These are phyloP conservation scores for Equus przewalskii DNA, from an alignment of 2,113 vertebrate genomes.

Conservation along the genomic window DNA sequence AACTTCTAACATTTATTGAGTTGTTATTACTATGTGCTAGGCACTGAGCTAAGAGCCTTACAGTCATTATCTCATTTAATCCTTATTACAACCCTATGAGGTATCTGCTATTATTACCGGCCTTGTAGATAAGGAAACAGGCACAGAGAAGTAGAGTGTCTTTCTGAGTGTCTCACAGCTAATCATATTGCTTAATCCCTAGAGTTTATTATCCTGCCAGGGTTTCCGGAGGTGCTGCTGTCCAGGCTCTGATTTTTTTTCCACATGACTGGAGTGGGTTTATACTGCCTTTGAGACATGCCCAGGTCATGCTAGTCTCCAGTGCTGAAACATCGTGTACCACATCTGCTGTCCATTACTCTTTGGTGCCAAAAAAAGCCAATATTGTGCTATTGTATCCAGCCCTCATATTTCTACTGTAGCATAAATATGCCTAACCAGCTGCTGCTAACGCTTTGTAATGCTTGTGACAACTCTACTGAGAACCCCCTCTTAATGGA, in stretches of 20 bases:
- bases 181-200: neutral
- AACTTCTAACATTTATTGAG: neutral
- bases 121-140: neutral
- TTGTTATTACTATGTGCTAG: neutral
- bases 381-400: slow-evolving; percentile 61
- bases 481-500: slow-evolving; percentile 76
- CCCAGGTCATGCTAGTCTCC: slow-evolving; percentile 8
- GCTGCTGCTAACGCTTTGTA: slow-evolving; percentile 74
- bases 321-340: slow-evolving; percentile 59
- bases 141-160: neutral
- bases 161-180: neutral
- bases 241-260: slow-evolving; percentile 5
- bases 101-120: neutral
- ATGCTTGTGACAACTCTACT: slow-evolving; percentile 77
- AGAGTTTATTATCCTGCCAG: neutral
- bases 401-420: slow-evolving; percentile 75
- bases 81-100: neutral
- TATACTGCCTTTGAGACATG: slow-evolving; percentile 10
- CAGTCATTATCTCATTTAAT: neutral
- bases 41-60: neutral
- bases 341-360: slow-evolving; percentile 76
- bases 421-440: slow-evolving; percentile 80
- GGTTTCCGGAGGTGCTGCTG: neutral
- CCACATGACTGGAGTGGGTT: neutral
- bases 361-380: slow-evolving; percentile 58